Evolutionary conservation across 2,888 invertebrate genomes (phyloP).

Genomic region (Dinocampus coccinellae): DNA sequence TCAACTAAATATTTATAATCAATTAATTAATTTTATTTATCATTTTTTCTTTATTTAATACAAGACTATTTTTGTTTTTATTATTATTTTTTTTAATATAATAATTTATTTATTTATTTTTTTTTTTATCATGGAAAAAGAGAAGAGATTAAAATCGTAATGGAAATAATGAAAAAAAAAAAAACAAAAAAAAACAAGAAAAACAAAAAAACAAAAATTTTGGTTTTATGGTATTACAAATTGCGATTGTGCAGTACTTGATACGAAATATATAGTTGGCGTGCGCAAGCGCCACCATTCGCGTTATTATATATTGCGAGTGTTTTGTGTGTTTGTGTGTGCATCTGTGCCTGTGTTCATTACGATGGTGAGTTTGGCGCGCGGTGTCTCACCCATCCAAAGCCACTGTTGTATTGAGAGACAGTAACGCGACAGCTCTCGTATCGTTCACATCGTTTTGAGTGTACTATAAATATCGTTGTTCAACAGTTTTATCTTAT

Average conservation of each 20-base stretch:
- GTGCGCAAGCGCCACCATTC: no score
- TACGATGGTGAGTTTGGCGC: constrained; percentile 11
- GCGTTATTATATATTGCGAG: background rate
- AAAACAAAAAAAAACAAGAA: background rate
- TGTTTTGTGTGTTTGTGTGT: background rate
- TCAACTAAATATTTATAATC: background rate
- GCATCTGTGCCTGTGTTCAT: background rate
- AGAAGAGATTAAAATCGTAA: no score
- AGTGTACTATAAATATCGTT: background rate
- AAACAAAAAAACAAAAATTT: background rate
- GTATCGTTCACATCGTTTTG: background rate
- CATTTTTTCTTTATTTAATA: no score
- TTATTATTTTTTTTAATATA: no score
- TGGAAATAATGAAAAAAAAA: no score
- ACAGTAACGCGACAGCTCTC: constrained; percentile 18
- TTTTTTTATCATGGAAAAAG: background rate
- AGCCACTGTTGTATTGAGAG: background rate
- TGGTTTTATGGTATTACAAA: background rate
- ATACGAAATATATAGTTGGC: background rate
- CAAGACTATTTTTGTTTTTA: no score
- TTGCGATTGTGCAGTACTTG: background rate
- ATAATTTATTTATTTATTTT: background rate
- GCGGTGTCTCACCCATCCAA: background rate
- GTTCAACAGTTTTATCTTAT: background rate
- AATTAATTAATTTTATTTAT: no score